Base-by-base conservation (phyloP, 2,113 vertebrate species). In the Tamias sibiricus region DNA sequence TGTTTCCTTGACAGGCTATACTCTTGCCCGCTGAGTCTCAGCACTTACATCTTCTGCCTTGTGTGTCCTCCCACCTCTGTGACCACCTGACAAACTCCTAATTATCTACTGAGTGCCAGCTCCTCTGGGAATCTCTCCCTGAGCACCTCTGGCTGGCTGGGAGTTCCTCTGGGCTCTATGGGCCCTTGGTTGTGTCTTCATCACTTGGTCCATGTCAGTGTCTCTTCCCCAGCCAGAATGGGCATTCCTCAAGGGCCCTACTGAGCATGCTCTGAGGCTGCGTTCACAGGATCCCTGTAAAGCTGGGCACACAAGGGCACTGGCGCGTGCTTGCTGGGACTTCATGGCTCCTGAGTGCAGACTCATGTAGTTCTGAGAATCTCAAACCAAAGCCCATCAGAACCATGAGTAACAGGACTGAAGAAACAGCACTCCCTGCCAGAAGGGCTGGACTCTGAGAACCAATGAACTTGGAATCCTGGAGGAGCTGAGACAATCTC, bases 331-430 rank as follows among this genome's bases (percentile, higher is more conserved):
- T 80, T 87, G 69, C 79, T 79, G 28, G 83, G 69, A 79, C 79
- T 68, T 13, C n/a, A 47, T 74, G 71, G 47, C 71, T 92, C 64
- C 64, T 59, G 40, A 85, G 16, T 35, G 32, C 40, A 82, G 68
- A 88, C 35, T 62, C 52, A 52, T 49, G 24, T 37, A 26, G 64
- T 92, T 96, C 88, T 96, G 66, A 85, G 32, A 85, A 52, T 83
- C 54, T 76, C 83, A 85, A 85, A 57, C 35, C 82, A 90, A 69
- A 84, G 37, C 19, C 11, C 66, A 6, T 80, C 75, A 47, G 28
- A 68, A 82, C 37, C 42, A 49, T 1, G 2, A 94, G 62, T 79
- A 40, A 69, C 28, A 68, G 49, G 89, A 32, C 17, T 80, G 19
- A 79, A 68, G 54, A 75, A 81, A 62, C n/a, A 79, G 10, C 42